Evolutionary conservation across 2,888 invertebrate species (phyloP), one percentile per base, ranked within the genome.

Genomic region (Ectemnius cavifrons): DNA sequence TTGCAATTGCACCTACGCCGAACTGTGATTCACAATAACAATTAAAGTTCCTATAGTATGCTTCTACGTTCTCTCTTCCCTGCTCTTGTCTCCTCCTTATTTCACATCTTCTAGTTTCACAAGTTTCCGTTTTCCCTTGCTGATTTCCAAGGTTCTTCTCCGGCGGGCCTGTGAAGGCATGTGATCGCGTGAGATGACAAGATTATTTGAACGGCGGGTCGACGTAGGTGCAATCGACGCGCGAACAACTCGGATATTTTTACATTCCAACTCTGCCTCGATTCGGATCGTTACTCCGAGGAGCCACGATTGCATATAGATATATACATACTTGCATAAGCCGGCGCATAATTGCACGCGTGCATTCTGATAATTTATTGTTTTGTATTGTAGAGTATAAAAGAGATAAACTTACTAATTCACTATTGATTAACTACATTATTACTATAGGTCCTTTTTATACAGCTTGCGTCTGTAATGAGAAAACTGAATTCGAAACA

Each of bases 211-310:
- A 63, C 23, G 62, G 47, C 20, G 57, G 6, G 68, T 69, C 67
- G 79, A 72, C 71, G 71, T 70, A 68, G 80, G 63, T 61, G 73
- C 77, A 71, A 71, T 72, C 65, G 28, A 58, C 61, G 60, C 66
- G 64, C 58, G 72, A 66, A 37, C 47, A 62, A 69, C 59, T 80
- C 76, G 71, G 71, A 74, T 79, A 81, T 78, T 79, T 76, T 80
- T 81, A 87, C 88, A 87, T 87, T 88, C 87, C 87, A 87, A 83
- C 83, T 82, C 78, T 80, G 84, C 82, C 85, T 86, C 84, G 87
- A 85, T 86, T 78, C 85, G 86, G 71, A 86, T 86, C 84, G 86
- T 81, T 78, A 71, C 70, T 83, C 79, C 79, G 66, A 78, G 77
- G 61, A 81, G 78, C 77, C 75, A 78, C 76, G 62, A 74, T 78